A percentile compares a stretch with the other conserved stretches of the same genome.
phyloP scores from a whole-genome alignment of 1,140 invertebrate species.

The Oppia nitens region DNA sequence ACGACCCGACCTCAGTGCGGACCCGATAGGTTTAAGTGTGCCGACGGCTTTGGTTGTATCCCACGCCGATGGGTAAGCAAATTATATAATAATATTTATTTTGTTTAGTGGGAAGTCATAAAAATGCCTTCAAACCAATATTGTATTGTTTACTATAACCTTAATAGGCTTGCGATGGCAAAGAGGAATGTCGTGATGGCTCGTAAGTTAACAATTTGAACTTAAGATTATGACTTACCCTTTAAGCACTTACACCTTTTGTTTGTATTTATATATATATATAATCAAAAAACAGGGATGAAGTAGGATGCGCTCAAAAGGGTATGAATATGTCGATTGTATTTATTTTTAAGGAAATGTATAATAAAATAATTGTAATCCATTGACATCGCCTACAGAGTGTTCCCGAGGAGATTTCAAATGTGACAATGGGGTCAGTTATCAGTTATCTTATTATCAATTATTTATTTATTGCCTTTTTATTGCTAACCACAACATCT shows the following conservation, averaged over 20 bases:
- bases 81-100: not conserved
- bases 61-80: not conserved
- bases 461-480: too few species aligned
- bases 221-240: too few species aligned
- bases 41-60: slow-evolving; percentile 16
- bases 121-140: not conserved
- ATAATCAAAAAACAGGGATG: slow-evolving; percentile 12
- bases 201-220: too few species aligned
- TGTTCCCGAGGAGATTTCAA: slow-evolving; percentile 45
- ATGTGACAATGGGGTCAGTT: slow-evolving; percentile 47
- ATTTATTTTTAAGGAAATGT: not conserved
- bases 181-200: slow-evolving; percentile 20
- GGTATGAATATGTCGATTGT: slow-evolving; percentile 1
- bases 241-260: too few species aligned
- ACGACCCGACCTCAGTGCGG: slow-evolving; percentile 31
- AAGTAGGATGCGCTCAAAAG: slow-evolving; percentile 17
- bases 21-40: slow-evolving; percentile 19
- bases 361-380: not conserved
- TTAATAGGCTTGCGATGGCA: slow-evolving; percentile 20
- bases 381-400: slow-evolving; percentile 4
- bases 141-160: too few species aligned
- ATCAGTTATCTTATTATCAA: too few species aligned
- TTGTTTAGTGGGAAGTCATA: not conserved
- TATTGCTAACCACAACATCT: too few species aligned
- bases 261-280: too few species aligned